Conservation (phyloP, 2,113 vertebrate genomes). For the Toxotes jaculatrix region DNA sequence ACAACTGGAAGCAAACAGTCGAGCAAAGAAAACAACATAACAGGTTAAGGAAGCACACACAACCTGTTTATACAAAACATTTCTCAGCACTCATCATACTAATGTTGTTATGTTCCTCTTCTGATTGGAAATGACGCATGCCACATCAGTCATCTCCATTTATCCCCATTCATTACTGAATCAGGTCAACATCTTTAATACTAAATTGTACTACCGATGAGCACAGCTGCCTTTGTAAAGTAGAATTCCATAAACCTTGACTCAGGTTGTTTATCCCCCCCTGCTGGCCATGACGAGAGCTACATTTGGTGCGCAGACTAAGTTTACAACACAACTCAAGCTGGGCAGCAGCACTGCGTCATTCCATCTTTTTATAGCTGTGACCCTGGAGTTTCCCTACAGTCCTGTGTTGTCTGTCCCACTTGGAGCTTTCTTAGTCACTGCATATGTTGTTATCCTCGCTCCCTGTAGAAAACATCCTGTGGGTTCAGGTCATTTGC, state of each 20-base stretch:
- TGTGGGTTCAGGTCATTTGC: constrained; percentile 85
- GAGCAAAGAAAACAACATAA: constrained; percentile 50
- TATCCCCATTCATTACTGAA: constrained; percentile 51
- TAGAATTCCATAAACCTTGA: constrained; percentile 30
- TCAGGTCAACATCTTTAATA: constrained; percentile 41
- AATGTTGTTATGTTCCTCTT: constrained; percentile 71
- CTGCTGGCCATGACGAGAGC: constrained; percentile 69
- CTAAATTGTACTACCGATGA: constrained; percentile 39
- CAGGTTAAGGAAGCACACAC: constrained; percentile 69
- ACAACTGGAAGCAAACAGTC: constrained; percentile 53
- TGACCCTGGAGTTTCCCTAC: constrained; percentile 88
- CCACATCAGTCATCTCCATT: constrained; percentile 57
- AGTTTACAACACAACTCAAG: constrained; percentile 65
- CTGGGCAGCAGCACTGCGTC: constrained; percentile 77
- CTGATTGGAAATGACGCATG: constrained; percentile 70
- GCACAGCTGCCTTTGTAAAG: constrained; percentile 43
- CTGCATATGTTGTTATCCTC: constrained; percentile 83
- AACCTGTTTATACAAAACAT: constrained; percentile 71
- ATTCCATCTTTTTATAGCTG: constrained; percentile 84
- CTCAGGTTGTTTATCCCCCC: constrained; percentile 75
- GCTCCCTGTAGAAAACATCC: constrained; percentile 85
- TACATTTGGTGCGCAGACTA: constrained; percentile 43
- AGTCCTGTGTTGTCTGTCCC: constrained; percentile 82
- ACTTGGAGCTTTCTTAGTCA: constrained; percentile 84
- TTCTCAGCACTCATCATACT: constrained; percentile 60